Conservation (phyloP, 1,140 invertebrate species). For the Drosophila asahinai region DNA sequence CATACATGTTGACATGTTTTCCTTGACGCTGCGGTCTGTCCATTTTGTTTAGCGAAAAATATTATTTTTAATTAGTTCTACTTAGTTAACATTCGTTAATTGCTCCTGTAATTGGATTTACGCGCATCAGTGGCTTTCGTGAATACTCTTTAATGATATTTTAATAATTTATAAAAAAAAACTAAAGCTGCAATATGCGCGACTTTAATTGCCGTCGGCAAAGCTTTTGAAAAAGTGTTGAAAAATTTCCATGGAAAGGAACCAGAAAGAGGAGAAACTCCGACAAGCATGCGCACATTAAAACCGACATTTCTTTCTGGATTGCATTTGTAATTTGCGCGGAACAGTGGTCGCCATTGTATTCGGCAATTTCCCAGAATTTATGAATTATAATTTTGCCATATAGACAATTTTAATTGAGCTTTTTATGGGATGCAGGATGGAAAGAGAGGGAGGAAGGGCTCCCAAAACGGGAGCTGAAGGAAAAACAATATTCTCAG, state of each 20-base stretch:
- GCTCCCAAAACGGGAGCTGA: slow-evolving; percentile 9
- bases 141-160: slow-evolving; percentile 68
- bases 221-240: slow-evolving; percentile 51
- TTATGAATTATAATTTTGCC: slow-evolving; percentile 82
- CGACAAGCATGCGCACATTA: slow-evolving; percentile 20
- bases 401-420: slow-evolving; percentile 84
- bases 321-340: slow-evolving; percentile 72
- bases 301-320: slow-evolving; percentile 46
- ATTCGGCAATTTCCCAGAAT: slow-evolving; percentile 82
- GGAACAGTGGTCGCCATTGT: slow-evolving; percentile 71
- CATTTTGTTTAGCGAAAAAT: slow-evolving; percentile 74
- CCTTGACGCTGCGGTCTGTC: slow-evolving; percentile 1
- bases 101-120: slow-evolving; percentile 82
- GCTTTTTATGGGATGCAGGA: slow-evolving; percentile 69
- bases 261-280: slow-evolving; percentile 11
- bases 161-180: slow-evolving; percentile 66
- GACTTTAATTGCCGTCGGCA: slow-evolving; percentile 57
- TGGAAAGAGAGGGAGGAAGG: neutral
- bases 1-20: slow-evolving; percentile 13
- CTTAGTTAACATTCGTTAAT: slow-evolving; percentile 80
- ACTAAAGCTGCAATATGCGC: slow-evolving; percentile 37
- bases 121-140: slow-evolving; percentile 64
- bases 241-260: slow-evolving; percentile 45
- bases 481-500: neutral
- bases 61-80: slow-evolving; percentile 84